Base-by-base conservation (phyloP, 2,113 vertebrate genomes). In the Aegotheles bennettii region DNA sequence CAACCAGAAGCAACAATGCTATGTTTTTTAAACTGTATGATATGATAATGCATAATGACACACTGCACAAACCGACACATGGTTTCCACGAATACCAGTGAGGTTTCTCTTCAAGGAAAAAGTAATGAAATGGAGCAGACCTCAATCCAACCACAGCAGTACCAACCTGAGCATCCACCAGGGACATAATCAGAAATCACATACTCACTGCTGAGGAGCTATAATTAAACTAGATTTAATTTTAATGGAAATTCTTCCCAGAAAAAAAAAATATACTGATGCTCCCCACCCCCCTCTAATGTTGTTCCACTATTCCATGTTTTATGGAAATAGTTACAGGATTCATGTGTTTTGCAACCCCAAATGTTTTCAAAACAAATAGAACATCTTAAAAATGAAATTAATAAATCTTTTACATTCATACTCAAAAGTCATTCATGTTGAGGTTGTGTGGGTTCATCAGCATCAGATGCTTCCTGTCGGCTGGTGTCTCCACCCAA, bases 181-280 rank as follows among this genome's bases (percentile, higher is more conserved):
- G 97, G 90, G 97, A 98, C 98, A 97, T 96, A 98, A 98, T 98
- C 97, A 98, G 97, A 97, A 98, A 97, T 98, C 98, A 97, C 97
- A 97, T 97, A 97, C 96, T 96, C 97, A 96, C 97, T 98, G 95
- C 98, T 95, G 95, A 97, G 90, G 94, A 98, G 94, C 95, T 98
- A 97, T 98, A 98, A 98, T 98, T 98, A 98, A 98, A 98, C 97
- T 95, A 97, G 98, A 97, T 97, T 97, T 98, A 97, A 98, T 98
- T 98, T 98, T 97, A 98, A 97, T 98, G 97, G 97, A 98, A 98
- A 97, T 98, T 97, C 96, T 98, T 97, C 95, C 86, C 94, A 96
- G 96, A 93, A 96, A 97, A 97, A 97, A 96, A 95, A 93, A 56
- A 92, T 61, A 94, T 36, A 69, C 29, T 3, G 3, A 23, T 43